Evolutionary conservation across 2,113 vertebrate genomes (phyloP), one percentile per base, ranked within the genome.

Genomic region (Tragelaphus imberbis): DNA sequence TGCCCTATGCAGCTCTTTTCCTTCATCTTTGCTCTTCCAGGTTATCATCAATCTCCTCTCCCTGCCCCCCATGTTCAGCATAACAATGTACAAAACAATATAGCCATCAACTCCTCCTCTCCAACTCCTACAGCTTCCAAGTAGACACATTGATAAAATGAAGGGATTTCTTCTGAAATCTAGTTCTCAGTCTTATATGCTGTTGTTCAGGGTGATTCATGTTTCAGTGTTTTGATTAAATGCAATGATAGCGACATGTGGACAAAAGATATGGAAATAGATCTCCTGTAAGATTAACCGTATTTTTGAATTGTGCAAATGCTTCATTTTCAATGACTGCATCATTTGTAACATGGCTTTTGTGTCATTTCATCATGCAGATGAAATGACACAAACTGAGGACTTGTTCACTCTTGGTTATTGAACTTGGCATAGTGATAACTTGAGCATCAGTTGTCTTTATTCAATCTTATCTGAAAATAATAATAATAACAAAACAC

Each of bases 221-320:
- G 75, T 87, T 87, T 97, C 10, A 33, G 80, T 89, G 47, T 89
- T 98, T 61, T 84, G 81, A 63, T 94, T 84, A 53, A 87, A 97
- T 63, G n/a, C 1, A 16, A 80, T 58, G 88, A 97, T 84, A 96
- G 88, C 56, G n/a, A 44, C 2, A 47, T 93, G 0, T 79, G 40
- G 56, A 95, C 84, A 88, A 96, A 97, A 33, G 87, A 95, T 97
- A 98, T 89, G 79, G 91, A 98, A 98, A 97, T 49, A 28, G 75
- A 94, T 92, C 59, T 88, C 93, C 97, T 1, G 0, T 90, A 93
- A 89, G 95, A 96, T 93, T 98, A 97, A 98, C 95, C 82, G 56
- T 51, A 97, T 95, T 98, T 93, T 96, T 21, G 11, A 95, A 23
- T 97, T 98, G 93, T 86, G 90, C 80, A 97, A 97, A 98, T 95